A percentile compares a stretch with the other conserved stretches of the same genome.
These are phyloP conservation scores for Caenorhabditis sp. DNA, from an alignment of 2,888 invertebrate genomes.

Conservation along the genomic window DNA sequence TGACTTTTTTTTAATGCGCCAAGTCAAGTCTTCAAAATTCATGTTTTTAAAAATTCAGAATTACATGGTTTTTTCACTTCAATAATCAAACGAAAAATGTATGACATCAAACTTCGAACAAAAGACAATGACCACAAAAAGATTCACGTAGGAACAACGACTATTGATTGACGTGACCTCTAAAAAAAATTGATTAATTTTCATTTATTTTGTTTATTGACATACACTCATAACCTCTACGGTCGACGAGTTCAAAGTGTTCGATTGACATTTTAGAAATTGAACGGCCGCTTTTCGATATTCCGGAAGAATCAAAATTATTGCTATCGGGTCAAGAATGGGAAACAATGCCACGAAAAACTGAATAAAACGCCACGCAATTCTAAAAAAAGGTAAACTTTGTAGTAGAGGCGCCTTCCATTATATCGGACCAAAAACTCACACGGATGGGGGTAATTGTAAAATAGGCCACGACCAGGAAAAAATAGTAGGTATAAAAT, in stretches of 20 bases:
- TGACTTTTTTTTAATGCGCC: too few relatives aligned
- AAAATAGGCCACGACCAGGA: neutral
- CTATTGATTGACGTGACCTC: too few relatives aligned
- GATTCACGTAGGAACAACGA: too few relatives aligned
- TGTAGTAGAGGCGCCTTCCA: neutral
- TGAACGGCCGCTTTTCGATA: neutral
- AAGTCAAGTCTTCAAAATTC: too few relatives aligned
- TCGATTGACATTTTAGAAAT: neutral
- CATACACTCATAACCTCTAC: neutral
- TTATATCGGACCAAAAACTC: neutral
- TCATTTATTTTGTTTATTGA: too few relatives aligned
- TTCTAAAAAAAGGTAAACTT: neutral
- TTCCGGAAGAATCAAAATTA: conserved; percentile 3
- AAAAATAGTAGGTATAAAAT: neutral
- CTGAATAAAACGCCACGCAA: neutral
- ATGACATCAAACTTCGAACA: too few relatives aligned
- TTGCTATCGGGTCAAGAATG: neutral
- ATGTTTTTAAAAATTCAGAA: too few relatives aligned
- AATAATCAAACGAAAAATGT: too few relatives aligned
- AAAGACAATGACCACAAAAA: too few relatives aligned
- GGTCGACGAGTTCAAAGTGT: neutral
- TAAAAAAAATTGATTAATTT: too few relatives aligned
- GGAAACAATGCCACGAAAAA: neutral
- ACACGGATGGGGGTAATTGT: neutral
- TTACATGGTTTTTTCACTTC: too few relatives aligned